Evolutionary conservation across 2,888 invertebrate genomes (phyloP), one percentile per base, ranked within the genome.

Genomic region (Megalurothrips usitatus): DNA sequence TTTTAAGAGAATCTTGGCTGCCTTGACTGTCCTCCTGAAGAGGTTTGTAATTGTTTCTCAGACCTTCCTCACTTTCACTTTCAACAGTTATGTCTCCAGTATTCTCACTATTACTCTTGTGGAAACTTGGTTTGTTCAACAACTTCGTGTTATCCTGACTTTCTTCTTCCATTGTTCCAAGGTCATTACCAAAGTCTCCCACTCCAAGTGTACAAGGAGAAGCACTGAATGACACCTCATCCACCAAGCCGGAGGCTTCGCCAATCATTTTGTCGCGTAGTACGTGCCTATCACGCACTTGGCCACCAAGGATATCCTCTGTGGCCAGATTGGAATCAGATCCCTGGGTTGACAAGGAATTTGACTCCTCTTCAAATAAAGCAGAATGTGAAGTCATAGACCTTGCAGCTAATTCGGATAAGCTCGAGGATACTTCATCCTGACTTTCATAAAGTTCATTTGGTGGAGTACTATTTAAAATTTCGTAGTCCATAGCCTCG

Each of bases 371-470:
- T 26, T 23, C 68, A 75, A 23, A 75, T 1, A 75, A 12, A 26
- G 68, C 68, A 75, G 68, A 75, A 26, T 75, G 68, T 23, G 68
- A 75, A 1, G 68, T 75, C 26, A 75, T 8, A 26, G 68, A 75
- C 23, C 68, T 75, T 26, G 68, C 11, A 8, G 68, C 68, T 75
- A 75, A 75, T 75, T 75, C 68, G 9, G 68, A 75, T 26, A 75
- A 26, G 23, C 23, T 75, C 1, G 68, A 75, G 8, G 68, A 75
- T 26, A 75, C 68, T 75, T 75, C 68, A 75, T 75, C 68, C 12
- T 23, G 68, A 75, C 68, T 75, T 26, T 75, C 68, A 75, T 75
- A 75, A 23, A 26, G 68, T 26, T 75, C 68, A 75, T 75, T 75
- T 23, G 68, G 26, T 23, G 26, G 68, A 26, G 68, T 75, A 23